Percentiles rank a stretch among this genome's conserved stretches.
phyloP scores from a whole-genome alignment of 2,797 vertebrate genomes.

The Bucorvus abyssinicus region DNA sequence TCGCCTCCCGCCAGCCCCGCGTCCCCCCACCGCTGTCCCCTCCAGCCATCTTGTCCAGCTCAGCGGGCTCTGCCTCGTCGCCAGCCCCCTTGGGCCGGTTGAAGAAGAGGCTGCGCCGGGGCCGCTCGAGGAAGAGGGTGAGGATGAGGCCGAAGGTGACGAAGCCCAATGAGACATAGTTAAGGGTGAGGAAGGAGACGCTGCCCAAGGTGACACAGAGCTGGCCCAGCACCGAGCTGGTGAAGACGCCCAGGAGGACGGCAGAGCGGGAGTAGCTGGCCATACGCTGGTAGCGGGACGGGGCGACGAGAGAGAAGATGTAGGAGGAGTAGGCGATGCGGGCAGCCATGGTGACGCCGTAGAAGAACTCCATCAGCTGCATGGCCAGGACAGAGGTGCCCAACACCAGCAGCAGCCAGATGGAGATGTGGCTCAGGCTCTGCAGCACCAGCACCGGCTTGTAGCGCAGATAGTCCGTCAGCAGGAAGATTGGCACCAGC shows the following conservation, averaged over 20 bases:
- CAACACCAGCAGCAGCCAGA: conserved; percentile 87
- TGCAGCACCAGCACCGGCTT: conserved; percentile 93
- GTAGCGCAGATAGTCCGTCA: conserved; percentile 92
- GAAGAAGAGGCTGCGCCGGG: conserved; percentile 91
- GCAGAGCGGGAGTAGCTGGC: conserved; percentile 89
- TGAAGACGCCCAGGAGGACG: conserved; percentile 90
- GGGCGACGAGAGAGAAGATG: conserved; percentile 91
- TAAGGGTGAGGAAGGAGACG: conserved; percentile 76
- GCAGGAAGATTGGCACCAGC: conserved; percentile 90
- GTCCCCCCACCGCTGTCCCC: fast-evolving
- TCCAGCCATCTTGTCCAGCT: conserved; percentile 77
- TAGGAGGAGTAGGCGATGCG: conserved; percentile 97
- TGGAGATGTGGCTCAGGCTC: conserved; percentile 85
- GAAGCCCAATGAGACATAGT: conserved; percentile 84
- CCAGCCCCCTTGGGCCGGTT: conserved; percentile 50
- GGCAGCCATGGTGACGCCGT: conserved; percentile 90
- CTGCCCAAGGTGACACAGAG: conserved; percentile 76
- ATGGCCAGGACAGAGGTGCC: conserved; percentile 82
- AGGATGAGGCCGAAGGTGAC: conserved; percentile 84
- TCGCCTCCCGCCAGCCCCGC: conserved; percentile 62
- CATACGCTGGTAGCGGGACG: conserved; percentile 85
- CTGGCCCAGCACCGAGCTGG: conserved; percentile 92
- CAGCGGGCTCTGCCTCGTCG: conserved; percentile 4
- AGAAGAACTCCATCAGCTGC: conserved; percentile 98
- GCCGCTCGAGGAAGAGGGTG: conserved; percentile 84